Base-by-base conservation (phyloP, 1,140 invertebrate genomes). In the Neodiprion pinetum region DNA sequence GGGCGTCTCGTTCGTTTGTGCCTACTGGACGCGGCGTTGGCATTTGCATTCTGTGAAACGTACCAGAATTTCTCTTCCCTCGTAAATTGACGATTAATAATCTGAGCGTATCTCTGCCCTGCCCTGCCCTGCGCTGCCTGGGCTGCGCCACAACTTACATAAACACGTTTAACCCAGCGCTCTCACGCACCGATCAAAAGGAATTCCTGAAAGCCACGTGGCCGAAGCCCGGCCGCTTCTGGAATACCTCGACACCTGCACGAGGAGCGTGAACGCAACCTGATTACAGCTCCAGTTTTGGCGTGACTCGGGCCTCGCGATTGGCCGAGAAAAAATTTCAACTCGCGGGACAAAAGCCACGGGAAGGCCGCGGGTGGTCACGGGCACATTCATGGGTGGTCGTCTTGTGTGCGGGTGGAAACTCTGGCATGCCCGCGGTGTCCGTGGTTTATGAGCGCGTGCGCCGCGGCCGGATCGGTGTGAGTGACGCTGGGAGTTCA, bases 391-490 rank as follows among this genome's bases (percentile, higher is more conserved):
- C 75, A 78, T 80, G 83, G 83, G 82, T 85, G 83, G 82, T 81
- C 83, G 53, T 73, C 73, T 12, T 48, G 75, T 75, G 74, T 79
- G 77, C 76, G 77, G 76, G 80, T 80, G n/a, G n/a, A 61, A 12
- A 14, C 75, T 80, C 81, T 80, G 74, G 80, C 81, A 86, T 85
- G 83, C 85, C 74, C 77, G 47, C 73, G 82, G 83, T 83, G 83
- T 87, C 75, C 82, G 72, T 75, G 78, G 77, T 87, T 87, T 86
- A 85, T 85, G 77, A 79, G 75, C 83, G 80, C 75, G 74, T 72
- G 74, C 7, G 7, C 17, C 67, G 61, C 70, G 53, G 70, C 23
- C 49, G 69, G 71, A 8, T 65, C 28, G n/a, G 71, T 61, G 23
- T 72, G 70, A 8, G 53, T 17, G 4, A 61, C 11, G 53, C 53